Evolutionary conservation across 2,888 invertebrate species (phyloP), one percentile per base, ranked within the genome.

Genomic region (Limulus polyphemus): DNA sequence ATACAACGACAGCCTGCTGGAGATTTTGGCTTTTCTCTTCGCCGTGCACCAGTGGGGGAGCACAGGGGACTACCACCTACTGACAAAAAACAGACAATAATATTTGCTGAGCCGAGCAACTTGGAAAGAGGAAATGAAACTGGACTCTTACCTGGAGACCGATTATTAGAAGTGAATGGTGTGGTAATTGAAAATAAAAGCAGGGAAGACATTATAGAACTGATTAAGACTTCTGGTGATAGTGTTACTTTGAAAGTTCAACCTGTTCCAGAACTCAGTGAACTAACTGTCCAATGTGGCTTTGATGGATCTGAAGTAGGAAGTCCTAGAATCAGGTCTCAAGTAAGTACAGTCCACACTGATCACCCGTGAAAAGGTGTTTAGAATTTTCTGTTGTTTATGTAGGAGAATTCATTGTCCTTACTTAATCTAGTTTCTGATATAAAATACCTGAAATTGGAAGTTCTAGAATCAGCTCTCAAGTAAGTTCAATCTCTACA

Each of bases 1-100:
- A 87, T 94, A 50, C 72, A 75, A 32, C 73, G 80, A 46, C 75
- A 74, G 55, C 89, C 91, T 0, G 82, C 89, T 61, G 90, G 89
- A 69, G 94, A 94, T 76, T 95, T 95, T 75, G 95, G 95, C 0
- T 94, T 95, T 73, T 93, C 92, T 66, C 79, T 95, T 67, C 83
- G 94, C 10, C 83, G 93, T 71, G 92, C 92, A 3, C 86, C 90
- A 75, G 84, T 91, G 56, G 82, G 90, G 67, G 73, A 73, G 47
- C 32, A 32, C 32, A 69, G 72, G 16, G 71, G 71, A 51, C 67
- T 59, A 13, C 56, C 56, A 11, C 69, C 67, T n/a, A 61, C 61
- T 10, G 73, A 72, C 47, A 63, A 65, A 84, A 90, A 74, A 81
- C 88, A 71, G 71, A 83, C 88, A 60, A 90, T 92, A 46, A 88